Percentiles rank a stretch among this genome's conserved stretches.
Evolutionary conservation across 2,888 invertebrate genomes (phyloP).

Genomic region (Bembecia ichneumoniformis): DNA sequence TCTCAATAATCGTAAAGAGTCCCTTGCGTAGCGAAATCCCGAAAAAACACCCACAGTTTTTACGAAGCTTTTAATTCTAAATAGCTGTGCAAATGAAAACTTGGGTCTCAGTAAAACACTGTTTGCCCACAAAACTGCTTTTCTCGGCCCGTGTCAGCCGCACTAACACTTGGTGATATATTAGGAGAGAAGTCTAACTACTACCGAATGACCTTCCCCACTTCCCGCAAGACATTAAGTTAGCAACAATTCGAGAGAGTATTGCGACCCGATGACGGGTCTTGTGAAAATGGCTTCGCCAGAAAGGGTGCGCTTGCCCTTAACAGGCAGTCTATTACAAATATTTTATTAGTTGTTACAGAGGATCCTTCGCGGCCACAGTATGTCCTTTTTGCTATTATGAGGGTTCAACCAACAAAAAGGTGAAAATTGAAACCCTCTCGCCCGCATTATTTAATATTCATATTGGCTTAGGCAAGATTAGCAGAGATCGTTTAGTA

Average conservation of each 20-base stretch:
- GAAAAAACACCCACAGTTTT: neutral
- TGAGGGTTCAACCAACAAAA: constrained; percentile 20
- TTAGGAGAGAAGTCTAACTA: constrained; percentile 15
- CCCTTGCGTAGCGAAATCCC: neutral
- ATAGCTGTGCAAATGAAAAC: constrained; percentile 17
- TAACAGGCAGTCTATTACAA: constrained; percentile 28
- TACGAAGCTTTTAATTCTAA: constrained; percentile 12
- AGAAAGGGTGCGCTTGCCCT: constrained; percentile 14
- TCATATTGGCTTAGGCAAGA: constrained; percentile 1
- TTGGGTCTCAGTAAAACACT: constrained; percentile 14
- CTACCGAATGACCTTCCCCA: constrained; percentile 8
- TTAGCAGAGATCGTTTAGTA: neutral
- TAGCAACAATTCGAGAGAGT: neutral
- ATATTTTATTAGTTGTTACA: constrained; percentile 33
- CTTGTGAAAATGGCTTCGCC: constrained; percentile 12
- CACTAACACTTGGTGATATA: constrained; percentile 42
- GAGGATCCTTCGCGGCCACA: constrained; percentile 20
- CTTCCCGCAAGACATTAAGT: neutral
- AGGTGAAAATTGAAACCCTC: constrained; percentile 21
- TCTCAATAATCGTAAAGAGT: neutral
- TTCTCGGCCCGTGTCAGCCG: constrained; percentile 37
- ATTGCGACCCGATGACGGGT: constrained; percentile 10
- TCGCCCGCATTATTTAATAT: constrained; percentile 2
- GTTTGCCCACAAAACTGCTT: constrained; percentile 20
- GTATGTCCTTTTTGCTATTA: constrained; percentile 14